A percentile compares a stretch with the other conserved stretches of the same genome.
phyloP scores from a whole-genome alignment of 2,797 vertebrate genomes.

The Gobionotothen gibberifrons region DNA sequence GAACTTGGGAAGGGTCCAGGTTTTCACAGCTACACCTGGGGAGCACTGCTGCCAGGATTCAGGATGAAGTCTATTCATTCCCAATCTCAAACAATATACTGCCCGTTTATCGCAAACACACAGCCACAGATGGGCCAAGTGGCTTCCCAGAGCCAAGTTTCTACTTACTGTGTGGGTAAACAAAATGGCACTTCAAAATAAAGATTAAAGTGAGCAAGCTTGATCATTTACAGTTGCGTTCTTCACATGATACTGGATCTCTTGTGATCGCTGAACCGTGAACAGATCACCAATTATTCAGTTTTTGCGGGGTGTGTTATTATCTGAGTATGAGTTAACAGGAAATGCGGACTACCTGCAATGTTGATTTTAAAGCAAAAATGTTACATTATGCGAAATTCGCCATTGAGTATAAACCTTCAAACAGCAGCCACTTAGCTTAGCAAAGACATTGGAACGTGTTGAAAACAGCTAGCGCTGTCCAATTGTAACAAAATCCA shows the following conservation, averaged over 20 bases:
- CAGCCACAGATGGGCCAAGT: conserved; percentile 65
- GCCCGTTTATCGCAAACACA: conserved; percentile 61
- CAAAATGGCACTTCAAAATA: conserved; percentile 51
- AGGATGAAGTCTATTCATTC: conserved; percentile 73
- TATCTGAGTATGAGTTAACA: conserved; percentile 7
- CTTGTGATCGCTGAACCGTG: conserved; percentile 9
- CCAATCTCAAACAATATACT: conserved; percentile 67
- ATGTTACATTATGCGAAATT: conserved; percentile 8
- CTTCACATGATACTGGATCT: conserved; percentile 42
- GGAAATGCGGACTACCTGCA: conserved; percentile 19
- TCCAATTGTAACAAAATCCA: background rate
- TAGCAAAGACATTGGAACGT: conserved; percentile 5
- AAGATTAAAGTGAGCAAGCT: conserved; percentile 50
- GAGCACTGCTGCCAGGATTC: conserved; percentile 68
- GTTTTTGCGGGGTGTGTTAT: background rate
- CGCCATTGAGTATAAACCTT: background rate
- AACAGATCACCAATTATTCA: conserved; percentile 30
- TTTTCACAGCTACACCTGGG: conserved; percentile 77
- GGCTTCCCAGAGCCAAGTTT: conserved; percentile 65
- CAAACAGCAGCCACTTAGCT: background rate
- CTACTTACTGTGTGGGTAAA: conserved; percentile 66
- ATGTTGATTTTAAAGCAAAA: conserved; percentile 10
- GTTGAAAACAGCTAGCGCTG: background rate
- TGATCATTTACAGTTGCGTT: conserved; percentile 30
- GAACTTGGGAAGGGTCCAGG: conserved; percentile 75